Evolutionary conservation across 2,797 vertebrate genomes (phyloP).

Genomic region (Caiman crocodilus): DNA sequence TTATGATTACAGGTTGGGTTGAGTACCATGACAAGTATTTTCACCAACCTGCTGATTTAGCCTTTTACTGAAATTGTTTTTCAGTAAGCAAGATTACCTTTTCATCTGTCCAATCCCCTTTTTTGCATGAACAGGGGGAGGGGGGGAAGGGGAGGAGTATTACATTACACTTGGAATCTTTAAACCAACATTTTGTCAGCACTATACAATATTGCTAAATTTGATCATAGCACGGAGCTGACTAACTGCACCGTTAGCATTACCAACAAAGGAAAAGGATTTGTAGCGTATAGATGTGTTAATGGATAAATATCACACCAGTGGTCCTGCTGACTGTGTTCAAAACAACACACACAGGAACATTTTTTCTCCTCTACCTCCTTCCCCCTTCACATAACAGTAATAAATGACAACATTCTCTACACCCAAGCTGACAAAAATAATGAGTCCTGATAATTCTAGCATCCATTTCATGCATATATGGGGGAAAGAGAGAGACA

Average conservation of each 20-base stretch:
- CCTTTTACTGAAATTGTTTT: neutral
- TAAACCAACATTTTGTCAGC: neutral
- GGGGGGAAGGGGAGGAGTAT: too few relatives aligned
- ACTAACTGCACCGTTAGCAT: neutral
- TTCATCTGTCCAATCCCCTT: neutral
- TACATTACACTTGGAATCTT: neutral
- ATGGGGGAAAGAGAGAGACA: neutral
- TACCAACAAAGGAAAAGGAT: neutral
- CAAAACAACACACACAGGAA: neutral
- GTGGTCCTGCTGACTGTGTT: neutral
- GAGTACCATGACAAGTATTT: neutral
- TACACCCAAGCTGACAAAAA: neutral
- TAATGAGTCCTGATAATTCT: neutral
- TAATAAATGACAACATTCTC: neutral
- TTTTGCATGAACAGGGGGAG: neutral
- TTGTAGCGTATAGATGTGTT: neutral
- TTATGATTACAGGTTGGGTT: neutral
- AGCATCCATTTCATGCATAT: neutral
- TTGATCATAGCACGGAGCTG: neutral
- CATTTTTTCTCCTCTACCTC: neutral
- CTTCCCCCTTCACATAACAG: neutral
- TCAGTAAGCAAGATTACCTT: constrained; percentile 4
- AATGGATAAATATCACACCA: neutral
- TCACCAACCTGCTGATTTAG: neutral
- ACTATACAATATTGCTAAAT: neutral